These are phyloP conservation scores for Hydrotaea cyrtoneurina DNA, from an alignment of 2,888 invertebrate genomes.

Conservation along the genomic window DNA sequence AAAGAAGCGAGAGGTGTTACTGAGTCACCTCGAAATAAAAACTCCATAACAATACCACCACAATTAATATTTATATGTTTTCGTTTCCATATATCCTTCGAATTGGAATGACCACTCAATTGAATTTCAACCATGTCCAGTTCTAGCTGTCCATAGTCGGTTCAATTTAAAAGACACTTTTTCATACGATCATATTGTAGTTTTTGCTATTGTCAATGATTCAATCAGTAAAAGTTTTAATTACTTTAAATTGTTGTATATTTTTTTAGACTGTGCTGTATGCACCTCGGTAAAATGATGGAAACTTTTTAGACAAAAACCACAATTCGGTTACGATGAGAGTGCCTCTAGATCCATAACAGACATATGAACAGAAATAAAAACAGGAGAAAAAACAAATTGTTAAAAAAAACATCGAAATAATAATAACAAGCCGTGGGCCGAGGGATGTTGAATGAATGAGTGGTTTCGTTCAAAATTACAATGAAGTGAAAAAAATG, in stretches of 20 bases:
- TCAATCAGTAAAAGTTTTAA: conserved; percentile 62
- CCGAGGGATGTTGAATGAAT: background rate
- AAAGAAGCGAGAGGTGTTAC: too few species aligned
- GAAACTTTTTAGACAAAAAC: background rate
- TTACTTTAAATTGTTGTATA: conserved; percentile 54
- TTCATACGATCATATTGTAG: background rate
- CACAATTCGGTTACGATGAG: conserved; percentile 43
- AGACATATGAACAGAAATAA: background rate
- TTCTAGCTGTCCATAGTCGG: too few species aligned
- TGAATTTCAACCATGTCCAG: too few species aligned
- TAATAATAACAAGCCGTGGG: background rate
- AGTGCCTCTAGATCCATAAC: background rate
- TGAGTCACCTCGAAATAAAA: too few species aligned
- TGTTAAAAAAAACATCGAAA: background rate
- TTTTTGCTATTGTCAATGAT: conserved; percentile 41
- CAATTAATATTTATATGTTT: too few species aligned
- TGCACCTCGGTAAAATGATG: too few species aligned
- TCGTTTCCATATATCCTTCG: too few species aligned
- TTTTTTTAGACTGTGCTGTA: background rate
- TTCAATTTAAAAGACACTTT: too few species aligned
- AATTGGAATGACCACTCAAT: too few species aligned
- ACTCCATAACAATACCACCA: too few species aligned
- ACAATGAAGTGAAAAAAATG: background rate
- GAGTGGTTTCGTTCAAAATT: background rate
- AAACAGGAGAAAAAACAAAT: background rate